Evolutionary conservation across 1,140 invertebrate genomes (phyloP), one percentile per base, ranked within the genome.

Genomic region (Stegodyphus mimosarum): DNA sequence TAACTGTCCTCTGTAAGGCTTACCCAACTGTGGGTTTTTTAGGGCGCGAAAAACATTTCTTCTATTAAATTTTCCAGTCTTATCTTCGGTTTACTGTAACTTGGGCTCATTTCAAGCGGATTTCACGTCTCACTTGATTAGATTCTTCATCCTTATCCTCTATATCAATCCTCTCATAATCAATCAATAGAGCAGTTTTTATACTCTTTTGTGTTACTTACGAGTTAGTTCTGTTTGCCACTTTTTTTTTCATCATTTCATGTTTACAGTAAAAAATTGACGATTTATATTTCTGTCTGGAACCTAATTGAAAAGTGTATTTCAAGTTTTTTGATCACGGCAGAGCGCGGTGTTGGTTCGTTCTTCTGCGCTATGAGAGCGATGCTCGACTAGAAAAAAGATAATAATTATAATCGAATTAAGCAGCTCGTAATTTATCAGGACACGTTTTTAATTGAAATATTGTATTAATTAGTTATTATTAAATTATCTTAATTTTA

Each of bases 41-140:
- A 48, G 51, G 50, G 53, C 33, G 7, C 71, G 18, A n/a, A 73
- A 73, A 52, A 53, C 55, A 83, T 83, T 74, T 53, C 71, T 83
- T 81, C 66, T 83, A 84, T 84, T 84, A 84, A 84, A 83, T 75
- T 83, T 83, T 81, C 48, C 70, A 11, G 51, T 55, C 73, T 84
- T 84, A 84, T 75, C 81, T 52, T 18, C 51, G 52, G 17, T 69
- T 84, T 76, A 69, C 50, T 75, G 15, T 69, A 75, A 84, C 71
- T 74, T 84, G 11, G 72, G 64, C 72, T 84, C 73, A 74, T 74
- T 83, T 83, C 71, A 74, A 83, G 80, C 50, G 81, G 72, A 81
- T 81, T 81, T 81, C 78, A 81, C 53, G 78, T 84, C 71, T 84
- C 63, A 75, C 71, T 84, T 84, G 81, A 84, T 84, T 84, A 84